Base-by-base conservation (phyloP, 2,888 invertebrate genomes). In the Megalurothrips usitatus region DNA sequence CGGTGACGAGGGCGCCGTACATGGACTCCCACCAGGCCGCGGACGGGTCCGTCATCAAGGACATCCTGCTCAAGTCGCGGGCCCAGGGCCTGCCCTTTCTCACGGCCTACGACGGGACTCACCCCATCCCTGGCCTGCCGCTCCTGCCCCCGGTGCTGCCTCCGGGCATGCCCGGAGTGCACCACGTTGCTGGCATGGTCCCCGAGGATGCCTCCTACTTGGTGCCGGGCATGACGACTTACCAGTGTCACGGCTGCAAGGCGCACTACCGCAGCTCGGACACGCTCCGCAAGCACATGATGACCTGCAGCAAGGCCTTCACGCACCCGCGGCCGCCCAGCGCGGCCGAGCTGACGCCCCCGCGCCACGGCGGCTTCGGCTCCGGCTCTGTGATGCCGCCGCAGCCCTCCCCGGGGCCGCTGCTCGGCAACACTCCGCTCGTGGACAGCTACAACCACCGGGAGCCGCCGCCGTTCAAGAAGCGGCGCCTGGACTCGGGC, bases 381-480 rank as follows among this genome's bases (percentile, higher is more conserved):
- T 82, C 87, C 86, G 82, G 86, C 34, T 43, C 86, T 81, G 84
- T 86, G 8, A 84, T 86, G 34, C 88, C 88, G 78, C 94, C 94
- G 0, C 87, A 94, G 79, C 94, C 94, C 78, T 95, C 95, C 6
- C 95, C 95, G 0, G 95, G 95, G 0, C 95, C 95, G 0, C 88
- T 94, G 83, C 88, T 95, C 43, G 95, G 95, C 9, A 94, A 94
- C 85, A 95, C 95, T 1, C 90, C 94, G 80, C 88, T 96, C 63
- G 93, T 96, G 23, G 95, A 95, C 84, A 88, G 90, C 17, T 92
- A 91, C 82, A 88, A 88, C 81, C 58, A 58, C 58, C 58, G 58
- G 14, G 26, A 23, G 83, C 89, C 89, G 82, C 86, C 88, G 28
- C 89, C 90, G 80, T 83, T 87, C 58, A 91, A 91, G 85, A 89